phyloP scores from a whole-genome alignment of 2,888 invertebrate genomes.

The Lepidocyrtoides sp. region DNA sequence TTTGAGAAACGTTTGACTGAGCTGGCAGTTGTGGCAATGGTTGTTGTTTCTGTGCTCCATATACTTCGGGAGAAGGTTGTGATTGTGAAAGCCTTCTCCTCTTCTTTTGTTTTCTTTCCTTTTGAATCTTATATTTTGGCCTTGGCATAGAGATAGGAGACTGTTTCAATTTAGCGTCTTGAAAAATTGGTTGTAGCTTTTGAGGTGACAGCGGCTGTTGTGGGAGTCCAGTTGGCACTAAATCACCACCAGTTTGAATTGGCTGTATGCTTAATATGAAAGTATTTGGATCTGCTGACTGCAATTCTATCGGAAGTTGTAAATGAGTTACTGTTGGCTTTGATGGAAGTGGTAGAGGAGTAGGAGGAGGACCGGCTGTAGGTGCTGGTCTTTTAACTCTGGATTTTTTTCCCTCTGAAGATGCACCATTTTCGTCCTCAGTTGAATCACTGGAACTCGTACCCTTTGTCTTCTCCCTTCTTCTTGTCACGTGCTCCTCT shows the following conservation, averaged over 20 bases:
- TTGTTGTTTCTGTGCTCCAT: background rate
- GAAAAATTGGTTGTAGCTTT: conserved; percentile 23
- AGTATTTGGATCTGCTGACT: conserved; percentile 1
- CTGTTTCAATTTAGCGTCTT: conserved; percentile 9
- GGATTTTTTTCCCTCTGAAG: conserved; percentile 48
- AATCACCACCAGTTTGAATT: conserved; percentile 2
- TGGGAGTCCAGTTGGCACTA: conserved; percentile 1
- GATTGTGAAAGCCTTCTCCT: background rate
- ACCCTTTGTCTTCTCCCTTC: conserved; percentile 8
- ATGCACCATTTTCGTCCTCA: background rate
- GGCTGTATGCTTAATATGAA: background rate
- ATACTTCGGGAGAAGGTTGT: background rate
- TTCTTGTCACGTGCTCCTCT: conserved; percentile 24
- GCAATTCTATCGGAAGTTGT: conserved; percentile 8
- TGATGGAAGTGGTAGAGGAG: background rate
- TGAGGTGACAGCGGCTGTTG: background rate
- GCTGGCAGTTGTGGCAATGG: background rate
- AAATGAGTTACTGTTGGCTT: too few relatives aligned
- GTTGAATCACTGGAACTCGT: conserved; percentile 28
- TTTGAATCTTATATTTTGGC: conserved; percentile 57
- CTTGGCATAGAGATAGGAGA: conserved; percentile 55
- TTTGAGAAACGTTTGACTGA: background rate
- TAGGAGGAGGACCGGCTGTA: background rate
- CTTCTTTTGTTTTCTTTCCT: conserved; percentile 45
- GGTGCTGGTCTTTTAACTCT: background rate